These are phyloP conservation scores for Lerista edwardsae DNA, from an alignment of 2,797 vertebrate species.

Conservation along the genomic window DNA sequence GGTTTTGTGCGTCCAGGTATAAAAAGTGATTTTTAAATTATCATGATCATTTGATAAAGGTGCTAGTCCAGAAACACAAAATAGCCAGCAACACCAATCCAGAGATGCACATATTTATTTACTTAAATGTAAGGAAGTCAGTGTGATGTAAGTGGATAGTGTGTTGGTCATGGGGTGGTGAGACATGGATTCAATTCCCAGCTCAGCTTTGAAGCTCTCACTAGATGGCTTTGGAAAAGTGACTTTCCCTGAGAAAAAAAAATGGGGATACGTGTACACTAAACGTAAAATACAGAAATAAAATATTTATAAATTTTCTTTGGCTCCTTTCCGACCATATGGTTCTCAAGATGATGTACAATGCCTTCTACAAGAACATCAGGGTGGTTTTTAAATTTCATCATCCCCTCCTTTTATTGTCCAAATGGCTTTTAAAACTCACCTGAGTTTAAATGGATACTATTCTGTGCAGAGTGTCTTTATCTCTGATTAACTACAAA, in stretches of 20 bases:
- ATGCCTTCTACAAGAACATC: not conserved
- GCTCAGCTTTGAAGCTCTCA: not conserved
- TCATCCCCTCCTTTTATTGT: not conserved
- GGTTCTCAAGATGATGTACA: not conserved
- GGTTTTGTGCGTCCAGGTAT: not conserved
- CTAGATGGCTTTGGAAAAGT: not conserved
- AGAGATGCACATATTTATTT: not conserved
- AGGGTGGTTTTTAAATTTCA: not conserved
- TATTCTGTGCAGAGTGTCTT: not conserved
- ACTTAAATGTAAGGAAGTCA: too few species aligned
- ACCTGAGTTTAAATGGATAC: not conserved
- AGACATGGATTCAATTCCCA: not conserved
- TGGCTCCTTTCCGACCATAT: not conserved
- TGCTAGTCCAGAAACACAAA: not conserved
- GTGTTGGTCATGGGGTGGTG: not conserved
- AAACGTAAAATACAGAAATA: not conserved
- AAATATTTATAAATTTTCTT: not conserved
- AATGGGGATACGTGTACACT: not conserved
- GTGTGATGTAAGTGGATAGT: not conserved
- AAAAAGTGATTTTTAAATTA: not conserved
- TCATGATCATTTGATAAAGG: too few species aligned
- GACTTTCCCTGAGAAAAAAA: not conserved
- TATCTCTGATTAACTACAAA: not conserved
- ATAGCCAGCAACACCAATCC: not conserved
- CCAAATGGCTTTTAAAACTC: not conserved